phyloP scores from a whole-genome alignment of 2,113 vertebrate species.

The Eleginops maclovinus region DNA sequence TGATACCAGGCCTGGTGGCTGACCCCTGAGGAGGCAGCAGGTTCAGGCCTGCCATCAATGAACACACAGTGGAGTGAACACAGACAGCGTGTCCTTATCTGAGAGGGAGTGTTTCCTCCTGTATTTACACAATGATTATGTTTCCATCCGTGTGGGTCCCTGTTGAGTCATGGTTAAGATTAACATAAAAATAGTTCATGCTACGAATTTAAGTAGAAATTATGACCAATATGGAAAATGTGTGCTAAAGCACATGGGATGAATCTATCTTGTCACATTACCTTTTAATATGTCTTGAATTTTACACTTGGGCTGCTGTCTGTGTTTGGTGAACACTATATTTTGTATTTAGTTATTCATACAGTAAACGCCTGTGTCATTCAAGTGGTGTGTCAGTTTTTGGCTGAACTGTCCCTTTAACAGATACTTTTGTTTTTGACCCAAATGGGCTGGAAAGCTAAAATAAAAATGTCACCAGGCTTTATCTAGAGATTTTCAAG shows the following conservation, averaged over 20 bases:
- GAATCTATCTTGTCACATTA: conserved; percentile 1
- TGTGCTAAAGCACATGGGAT: neutral
- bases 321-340: too few species aligned
- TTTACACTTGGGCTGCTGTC: neutral
- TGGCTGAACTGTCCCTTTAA: too few species aligned
- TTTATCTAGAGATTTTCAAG: neutral
- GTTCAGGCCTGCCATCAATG: conserved; percentile 54
- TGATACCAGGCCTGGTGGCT: conserved; percentile 14
- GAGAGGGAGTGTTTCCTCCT: neutral
- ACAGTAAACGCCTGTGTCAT: too few species aligned
- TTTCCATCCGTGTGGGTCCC: neutral
- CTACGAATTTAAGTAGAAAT: neutral
- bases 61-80: conserved; percentile 53
- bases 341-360: too few species aligned
- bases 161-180: conserved; percentile 18
- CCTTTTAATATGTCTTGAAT: neutral
- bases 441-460: neutral
- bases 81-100: conserved; percentile 23
- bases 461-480: neutral
- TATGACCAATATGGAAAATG: neutral
- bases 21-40: conserved; percentile 32
- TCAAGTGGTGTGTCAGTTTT: too few species aligned
- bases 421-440: neutral
- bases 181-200: neutral
- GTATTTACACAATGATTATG: conserved; percentile 7